A percentile compares a stretch with the other conserved stretches of the same genome.
These are phyloP conservation scores for Catharus minimus DNA, from an alignment of 2,113 vertebrate genomes.

Conservation along the genomic window DNA sequence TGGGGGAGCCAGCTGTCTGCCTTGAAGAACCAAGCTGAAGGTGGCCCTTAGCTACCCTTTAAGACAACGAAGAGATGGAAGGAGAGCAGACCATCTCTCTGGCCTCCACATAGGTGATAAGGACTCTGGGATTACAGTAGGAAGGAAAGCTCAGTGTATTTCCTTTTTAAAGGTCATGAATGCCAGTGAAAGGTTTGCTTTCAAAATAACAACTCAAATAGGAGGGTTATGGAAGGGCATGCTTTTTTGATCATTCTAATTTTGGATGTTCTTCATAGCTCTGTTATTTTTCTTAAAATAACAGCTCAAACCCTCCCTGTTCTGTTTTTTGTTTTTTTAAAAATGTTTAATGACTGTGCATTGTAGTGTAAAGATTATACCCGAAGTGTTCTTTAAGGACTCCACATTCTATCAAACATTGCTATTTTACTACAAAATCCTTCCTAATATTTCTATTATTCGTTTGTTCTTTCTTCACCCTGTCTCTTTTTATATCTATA, in stretches of 20 bases:
- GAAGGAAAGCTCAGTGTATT: slow-evolving; percentile 36
- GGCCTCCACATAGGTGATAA: background rate
- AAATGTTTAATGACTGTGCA: background rate
- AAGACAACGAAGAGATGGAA: background rate
- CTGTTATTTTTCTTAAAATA: background rate
- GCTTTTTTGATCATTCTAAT: slow-evolving; percentile 5
- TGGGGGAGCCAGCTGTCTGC: background rate
- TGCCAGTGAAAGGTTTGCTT: slow-evolving; percentile 7
- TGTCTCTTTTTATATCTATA: background rate
- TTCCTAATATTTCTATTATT: background rate
- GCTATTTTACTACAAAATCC: background rate
- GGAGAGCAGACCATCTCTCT: background rate
- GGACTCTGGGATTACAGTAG: background rate
- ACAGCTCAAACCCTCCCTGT: background rate
- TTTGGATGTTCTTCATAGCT: background rate
- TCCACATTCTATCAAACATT: too few species aligned
- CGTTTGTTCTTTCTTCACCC: background rate
- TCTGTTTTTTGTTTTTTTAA: background rate
- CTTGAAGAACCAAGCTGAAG: background rate
- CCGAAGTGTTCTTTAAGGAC: background rate
- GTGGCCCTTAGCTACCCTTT: background rate
- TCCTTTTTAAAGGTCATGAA: slow-evolving; percentile 45
- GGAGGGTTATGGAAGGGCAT: slow-evolving; percentile 18
- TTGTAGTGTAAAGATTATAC: background rate
- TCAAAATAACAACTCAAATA: slow-evolving; percentile 14